These are phyloP conservation scores for Sitobion miscanthi DNA, from an alignment of 1,140 invertebrate genomes.

Conservation along the genomic window DNA sequence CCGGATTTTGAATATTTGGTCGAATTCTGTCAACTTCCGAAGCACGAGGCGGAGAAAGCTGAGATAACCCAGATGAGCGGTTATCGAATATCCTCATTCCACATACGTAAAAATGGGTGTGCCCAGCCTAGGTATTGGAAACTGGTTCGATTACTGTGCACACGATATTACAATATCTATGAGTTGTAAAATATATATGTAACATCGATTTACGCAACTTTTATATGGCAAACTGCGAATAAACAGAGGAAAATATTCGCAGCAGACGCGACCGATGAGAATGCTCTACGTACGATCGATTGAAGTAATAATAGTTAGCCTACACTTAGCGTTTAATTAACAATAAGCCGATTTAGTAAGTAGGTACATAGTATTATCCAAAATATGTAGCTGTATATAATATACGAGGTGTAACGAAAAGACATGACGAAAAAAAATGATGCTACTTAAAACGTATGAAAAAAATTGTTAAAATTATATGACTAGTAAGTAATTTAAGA, in stretches of 20 bases:
- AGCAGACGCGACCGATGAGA: background rate
- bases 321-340: background rate
- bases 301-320: too few relatives aligned
- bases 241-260: background rate
- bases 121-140: constrained; percentile 18
- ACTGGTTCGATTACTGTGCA: constrained; percentile 21
- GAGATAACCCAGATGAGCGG: constrained; percentile 25
- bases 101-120: constrained; percentile 10
- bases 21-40: constrained; percentile 52
- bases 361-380: too few relatives aligned
- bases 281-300: background rate
- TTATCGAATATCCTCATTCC: constrained; percentile 56
- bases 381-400: too few relatives aligned
- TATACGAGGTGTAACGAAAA: too few relatives aligned
- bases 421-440: too few relatives aligned
- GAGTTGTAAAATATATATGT: background rate
- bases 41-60: constrained; percentile 43
- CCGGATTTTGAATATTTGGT: background rate
- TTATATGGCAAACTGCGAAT: background rate
- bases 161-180: background rate
- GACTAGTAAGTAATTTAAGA: too few relatives aligned
- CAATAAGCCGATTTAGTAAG: background rate
- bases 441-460: too few relatives aligned
- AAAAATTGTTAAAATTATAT: too few relatives aligned
- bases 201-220: constrained; percentile 27